Conservation (phyloP, 2,888 invertebrate genomes). For the Megalurothrips usitatus region DNA sequence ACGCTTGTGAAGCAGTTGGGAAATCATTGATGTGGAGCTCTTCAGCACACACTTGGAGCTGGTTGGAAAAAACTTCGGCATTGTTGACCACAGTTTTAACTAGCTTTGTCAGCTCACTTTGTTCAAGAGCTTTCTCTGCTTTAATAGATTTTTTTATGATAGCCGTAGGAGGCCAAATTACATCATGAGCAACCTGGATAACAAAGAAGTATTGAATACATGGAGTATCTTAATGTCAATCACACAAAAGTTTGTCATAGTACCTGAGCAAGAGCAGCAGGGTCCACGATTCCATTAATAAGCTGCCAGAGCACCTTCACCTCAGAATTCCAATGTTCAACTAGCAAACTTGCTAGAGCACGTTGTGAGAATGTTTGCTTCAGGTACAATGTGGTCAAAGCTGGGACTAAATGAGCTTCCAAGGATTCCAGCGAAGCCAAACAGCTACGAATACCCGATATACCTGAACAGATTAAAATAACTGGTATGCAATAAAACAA, state of each 20-base stretch:
- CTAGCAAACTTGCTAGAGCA: neutral
- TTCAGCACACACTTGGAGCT: neutral
- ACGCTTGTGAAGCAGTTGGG: neutral
- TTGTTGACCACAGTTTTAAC: neutral
- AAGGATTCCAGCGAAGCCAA: neutral
- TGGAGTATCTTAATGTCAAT: neutral
- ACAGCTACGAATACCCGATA: conserved; percentile 2
- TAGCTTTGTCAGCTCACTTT: neutral
- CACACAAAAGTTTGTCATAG: neutral
- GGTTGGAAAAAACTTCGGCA: neutral
- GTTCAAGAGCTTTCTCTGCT: neutral
- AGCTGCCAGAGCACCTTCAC: neutral
- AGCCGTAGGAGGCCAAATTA: neutral
- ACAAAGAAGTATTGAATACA: neutral
- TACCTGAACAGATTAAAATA: neutral
- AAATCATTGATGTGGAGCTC: neutral
- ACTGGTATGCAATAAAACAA: no score
- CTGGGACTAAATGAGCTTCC: neutral
- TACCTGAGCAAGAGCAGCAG: neutral
- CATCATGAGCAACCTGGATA: neutral
- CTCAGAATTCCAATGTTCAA: neutral
- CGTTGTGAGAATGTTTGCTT: neutral
- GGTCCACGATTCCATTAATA: neutral
- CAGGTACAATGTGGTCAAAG: neutral
- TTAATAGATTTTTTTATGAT: neutral